Base-by-base conservation (phyloP, 2,113 vertebrate genomes). In the Lycocorax pyrrhopterus region DNA sequence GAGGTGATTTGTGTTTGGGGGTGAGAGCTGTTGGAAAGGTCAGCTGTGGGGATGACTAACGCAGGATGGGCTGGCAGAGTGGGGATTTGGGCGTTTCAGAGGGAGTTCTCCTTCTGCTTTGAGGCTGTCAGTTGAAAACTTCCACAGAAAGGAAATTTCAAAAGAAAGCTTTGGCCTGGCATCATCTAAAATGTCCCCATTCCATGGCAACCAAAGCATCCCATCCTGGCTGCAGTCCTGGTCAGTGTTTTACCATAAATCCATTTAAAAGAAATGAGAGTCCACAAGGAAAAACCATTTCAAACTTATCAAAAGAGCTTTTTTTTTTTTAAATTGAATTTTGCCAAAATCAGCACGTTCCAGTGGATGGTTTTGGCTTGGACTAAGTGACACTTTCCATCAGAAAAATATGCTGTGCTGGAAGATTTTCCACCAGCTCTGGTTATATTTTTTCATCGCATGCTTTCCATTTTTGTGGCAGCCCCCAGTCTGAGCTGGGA, bases 311-410 rank as follows among this genome's bases (percentile, higher is more conserved):
- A 87, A 64, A 89, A 67, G 17, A 35, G 10, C 29, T 43, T 75
- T 76, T 46, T 46, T 41, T 43, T 43, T 27, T 63, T 30, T 19
- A 4, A 47, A 84, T 56, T 6, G 6, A 64, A 16, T 90, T 95
- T 87, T 91, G 82, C 88, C 94, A 95, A 94, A 94, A 96, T 90
- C 94, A 86, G 88, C 90, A 94, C 23, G 63, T 96, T 97, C 88
- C 95, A 78, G 30, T 29, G 59, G 35, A 64, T 60, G 64, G 89
- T 75, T 93, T 93, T 91, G 93, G 89, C 89, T 92, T 89, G 84
- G 73, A 26, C 73, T 81, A 63, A 93, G 55, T 74, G 94, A 68
- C 64, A 41, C 51, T 94, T 95, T 80, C 89, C 76, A 80, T 89
- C 88, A 92, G 83, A 73, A 80, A 77, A 94, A 66, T 59, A 93